phyloP scores from a whole-genome alignment of 2,888 invertebrate species.

The Cryptocephalus primarius region DNA sequence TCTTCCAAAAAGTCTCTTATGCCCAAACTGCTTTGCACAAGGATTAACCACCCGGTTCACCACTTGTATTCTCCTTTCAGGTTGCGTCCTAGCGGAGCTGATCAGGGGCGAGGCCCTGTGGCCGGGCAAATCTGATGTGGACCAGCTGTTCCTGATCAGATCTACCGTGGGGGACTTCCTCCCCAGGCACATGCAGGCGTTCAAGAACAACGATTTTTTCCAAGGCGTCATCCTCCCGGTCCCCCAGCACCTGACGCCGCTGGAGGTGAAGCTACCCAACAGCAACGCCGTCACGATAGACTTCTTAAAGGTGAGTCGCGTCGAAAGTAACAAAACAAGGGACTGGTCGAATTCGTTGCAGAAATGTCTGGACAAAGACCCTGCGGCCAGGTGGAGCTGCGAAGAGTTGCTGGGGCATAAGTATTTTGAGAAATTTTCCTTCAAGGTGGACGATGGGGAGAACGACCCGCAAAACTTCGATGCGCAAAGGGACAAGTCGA shows the following conservation, averaged over 20 bases:
- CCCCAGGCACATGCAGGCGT: slow-evolving; percentile 90
- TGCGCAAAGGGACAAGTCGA: slow-evolving; percentile 49
- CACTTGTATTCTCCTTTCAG: slow-evolving; percentile 31
- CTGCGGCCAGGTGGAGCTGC: slow-evolving; percentile 82
- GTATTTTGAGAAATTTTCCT: slow-evolving; percentile 84
- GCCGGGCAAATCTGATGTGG: slow-evolving; percentile 98
- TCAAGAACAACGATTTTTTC: slow-evolving; percentile 87
- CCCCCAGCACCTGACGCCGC: slow-evolving; percentile 72
- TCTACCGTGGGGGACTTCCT: slow-evolving; percentile 90
- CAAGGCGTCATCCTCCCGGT: slow-evolving; percentile 87
- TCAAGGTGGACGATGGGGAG: slow-evolving; percentile 62
- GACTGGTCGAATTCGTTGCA: slow-evolving; percentile 34
- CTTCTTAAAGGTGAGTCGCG: slow-evolving; percentile 70
- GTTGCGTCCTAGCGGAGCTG: slow-evolving; percentile 81
- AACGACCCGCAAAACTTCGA: slow-evolving; percentile 43
- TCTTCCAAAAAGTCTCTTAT: no score
- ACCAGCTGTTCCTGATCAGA: slow-evolving; percentile 92
- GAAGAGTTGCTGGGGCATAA: slow-evolving; percentile 80
- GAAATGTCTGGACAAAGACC: slow-evolving; percentile 95
- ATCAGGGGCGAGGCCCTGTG: slow-evolving; percentile 86
- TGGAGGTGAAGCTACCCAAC: slow-evolving; percentile 73
- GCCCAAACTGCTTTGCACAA: no score
- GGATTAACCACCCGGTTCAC: no score
- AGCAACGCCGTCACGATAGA: slow-evolving; percentile 64
- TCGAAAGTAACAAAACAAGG: background rate